These are phyloP conservation scores for Tethea ocularis DNA, from an alignment of 2,888 invertebrate genomes.

Conservation along the genomic window DNA sequence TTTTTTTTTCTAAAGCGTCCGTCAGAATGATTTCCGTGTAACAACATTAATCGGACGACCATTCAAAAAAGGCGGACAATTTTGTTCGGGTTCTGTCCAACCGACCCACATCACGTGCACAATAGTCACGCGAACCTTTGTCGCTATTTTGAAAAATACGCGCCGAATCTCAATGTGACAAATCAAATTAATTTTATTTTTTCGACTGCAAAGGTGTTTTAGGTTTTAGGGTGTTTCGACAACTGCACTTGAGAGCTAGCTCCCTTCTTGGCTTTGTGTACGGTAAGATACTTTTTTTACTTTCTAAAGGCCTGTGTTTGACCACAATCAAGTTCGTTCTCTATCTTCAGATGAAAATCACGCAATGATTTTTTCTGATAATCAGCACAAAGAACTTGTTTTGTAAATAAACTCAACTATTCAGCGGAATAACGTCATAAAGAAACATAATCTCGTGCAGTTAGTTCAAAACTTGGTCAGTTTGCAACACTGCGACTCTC, in stretches of 20 bases:
- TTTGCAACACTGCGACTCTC: neutral
- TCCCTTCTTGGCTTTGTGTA: too few relatives aligned
- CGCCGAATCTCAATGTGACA: conserved; percentile 59
- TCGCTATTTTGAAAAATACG: conserved; percentile 60
- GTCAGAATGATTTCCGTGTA: conserved; percentile 73
- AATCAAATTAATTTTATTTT: conserved; percentile 63
- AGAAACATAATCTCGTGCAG: neutral
- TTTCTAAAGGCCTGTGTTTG: too few relatives aligned
- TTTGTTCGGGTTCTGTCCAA: conserved; percentile 52
- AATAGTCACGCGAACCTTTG: conserved; percentile 60
- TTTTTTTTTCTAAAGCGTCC: conserved; percentile 66
- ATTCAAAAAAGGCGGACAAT: conserved; percentile 71
- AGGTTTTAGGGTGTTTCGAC: too few relatives aligned
- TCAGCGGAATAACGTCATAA: neutral
- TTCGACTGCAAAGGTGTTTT: too few relatives aligned
- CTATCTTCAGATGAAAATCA: neutral
- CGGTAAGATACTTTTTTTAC: too few relatives aligned
- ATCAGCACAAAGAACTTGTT: neutral
- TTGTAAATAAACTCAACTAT: conserved; percentile 12
- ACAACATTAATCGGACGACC: conserved; percentile 67
- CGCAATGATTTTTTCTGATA: conserved; percentile 8
- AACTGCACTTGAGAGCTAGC: too few relatives aligned
- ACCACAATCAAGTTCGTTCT: too few relatives aligned
- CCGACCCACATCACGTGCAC: conserved; percentile 75
- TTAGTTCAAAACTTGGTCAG: neutral